phyloP scores from a whole-genome alignment of 2,797 vertebrate genomes.

The Neoniphon sammara region DNA sequence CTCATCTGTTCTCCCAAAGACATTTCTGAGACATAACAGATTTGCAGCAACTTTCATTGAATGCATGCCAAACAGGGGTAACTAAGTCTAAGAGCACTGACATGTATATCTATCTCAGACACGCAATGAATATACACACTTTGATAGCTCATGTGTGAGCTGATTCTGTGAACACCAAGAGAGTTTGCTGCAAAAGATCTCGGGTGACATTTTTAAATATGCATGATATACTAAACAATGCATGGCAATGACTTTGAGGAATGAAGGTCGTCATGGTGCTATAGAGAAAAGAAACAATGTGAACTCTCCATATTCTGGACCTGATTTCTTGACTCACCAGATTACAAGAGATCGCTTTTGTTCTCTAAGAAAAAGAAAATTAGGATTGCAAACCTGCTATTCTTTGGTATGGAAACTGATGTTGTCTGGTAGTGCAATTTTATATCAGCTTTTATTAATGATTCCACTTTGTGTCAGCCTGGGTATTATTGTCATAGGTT shows the following conservation, averaged over 20 bases:
- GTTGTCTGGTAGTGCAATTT: no score
- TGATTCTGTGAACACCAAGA: slow-evolving; percentile 13
- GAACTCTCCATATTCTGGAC: slow-evolving; percentile 20
- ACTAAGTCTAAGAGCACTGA: slow-evolving; percentile 34
- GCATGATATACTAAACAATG: slow-evolving; percentile 32
- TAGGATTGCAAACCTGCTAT: background rate
- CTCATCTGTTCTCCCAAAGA: slow-evolving; percentile 57
- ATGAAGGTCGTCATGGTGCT: background rate
- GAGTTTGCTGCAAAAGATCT: background rate
- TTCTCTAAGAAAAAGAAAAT: background rate
- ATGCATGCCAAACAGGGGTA: slow-evolving; percentile 50
- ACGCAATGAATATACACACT: slow-evolving; percentile 18
- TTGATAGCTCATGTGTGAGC: slow-evolving; percentile 41
- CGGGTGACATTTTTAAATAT: slow-evolving; percentile 34
- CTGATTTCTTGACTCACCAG: background rate
- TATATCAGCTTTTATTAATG: no score
- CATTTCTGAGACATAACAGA: slow-evolving; percentile 44
- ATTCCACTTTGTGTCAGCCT: no score
- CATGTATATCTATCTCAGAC: slow-evolving; percentile 48
- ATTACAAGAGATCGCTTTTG: no score
- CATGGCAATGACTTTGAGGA: slow-evolving; percentile 31
- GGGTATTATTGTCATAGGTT: no score
- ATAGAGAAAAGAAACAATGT: background rate
- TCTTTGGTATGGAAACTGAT: background rate
- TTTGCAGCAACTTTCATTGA: slow-evolving; percentile 45